These are phyloP conservation scores for Drosophila setifemur DNA, from an alignment of 1,140 invertebrate genomes.

Conservation along the genomic window DNA sequence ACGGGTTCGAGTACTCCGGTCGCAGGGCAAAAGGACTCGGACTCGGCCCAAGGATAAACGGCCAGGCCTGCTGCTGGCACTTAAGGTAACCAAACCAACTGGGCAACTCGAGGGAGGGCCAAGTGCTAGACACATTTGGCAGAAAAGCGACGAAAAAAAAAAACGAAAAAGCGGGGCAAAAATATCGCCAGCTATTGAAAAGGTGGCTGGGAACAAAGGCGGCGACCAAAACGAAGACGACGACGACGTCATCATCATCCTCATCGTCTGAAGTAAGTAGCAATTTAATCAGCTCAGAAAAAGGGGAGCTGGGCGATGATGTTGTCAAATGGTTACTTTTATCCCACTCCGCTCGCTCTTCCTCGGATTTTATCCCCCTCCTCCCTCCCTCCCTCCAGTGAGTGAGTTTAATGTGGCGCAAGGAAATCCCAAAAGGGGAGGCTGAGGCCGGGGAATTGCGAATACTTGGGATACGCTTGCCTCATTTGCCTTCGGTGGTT, in stretches of 20 bases:
- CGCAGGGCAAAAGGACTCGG: constrained; percentile 33
- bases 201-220: constrained; percentile 60
- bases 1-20: constrained; percentile 36
- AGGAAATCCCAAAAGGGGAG: constrained; percentile 38
- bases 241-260: constrained; percentile 20
- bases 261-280: constrained; percentile 49
- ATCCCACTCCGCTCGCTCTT: background rate
- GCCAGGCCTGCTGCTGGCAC: constrained; percentile 44
- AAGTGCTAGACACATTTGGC: constrained; percentile 71
- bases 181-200: constrained; percentile 38
- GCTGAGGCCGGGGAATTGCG: constrained; percentile 31
- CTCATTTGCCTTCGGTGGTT: constrained; percentile 45
- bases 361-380: background rate
- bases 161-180: background rate
- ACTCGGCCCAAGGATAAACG: constrained; percentile 28
- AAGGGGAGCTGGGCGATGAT: constrained; percentile 57
- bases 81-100: constrained; percentile 57
- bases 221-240: constrained; percentile 48
- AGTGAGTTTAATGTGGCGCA: constrained; percentile 73
- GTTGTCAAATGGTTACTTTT: constrained; percentile 66
- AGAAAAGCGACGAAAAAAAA: constrained; percentile 42
- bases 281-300: constrained; percentile 69
- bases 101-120: constrained; percentile 8
- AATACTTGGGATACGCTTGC: constrained; percentile 61
- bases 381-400: background rate